Conservation (phyloP, 2,888 invertebrate species). For the Leptinotarsa tumamoca region DNA sequence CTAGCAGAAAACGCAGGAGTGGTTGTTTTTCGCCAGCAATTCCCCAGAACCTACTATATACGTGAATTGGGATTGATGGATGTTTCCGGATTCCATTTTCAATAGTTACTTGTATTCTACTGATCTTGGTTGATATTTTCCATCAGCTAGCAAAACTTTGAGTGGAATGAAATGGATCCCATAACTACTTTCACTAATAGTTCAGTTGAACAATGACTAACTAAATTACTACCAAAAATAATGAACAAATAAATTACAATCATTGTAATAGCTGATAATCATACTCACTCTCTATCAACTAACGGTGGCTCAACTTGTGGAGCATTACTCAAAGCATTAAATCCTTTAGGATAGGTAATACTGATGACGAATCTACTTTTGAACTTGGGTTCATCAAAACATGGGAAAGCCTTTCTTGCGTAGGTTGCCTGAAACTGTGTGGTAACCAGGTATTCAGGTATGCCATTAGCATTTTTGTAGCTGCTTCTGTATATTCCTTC, state of each 20-base stretch:
- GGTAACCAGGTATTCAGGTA: constrained; percentile 66
- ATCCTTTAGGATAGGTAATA: constrained; percentile 59
- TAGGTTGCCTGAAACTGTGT: constrained; percentile 79
- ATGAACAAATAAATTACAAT: too few relatives aligned
- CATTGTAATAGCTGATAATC: not conserved
- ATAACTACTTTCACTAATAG: too few relatives aligned
- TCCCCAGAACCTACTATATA: too few relatives aligned
- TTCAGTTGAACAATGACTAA: too few relatives aligned
- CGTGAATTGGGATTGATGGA: too few relatives aligned
- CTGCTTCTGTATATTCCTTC: constrained; percentile 69
- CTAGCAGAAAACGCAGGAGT: too few relatives aligned
- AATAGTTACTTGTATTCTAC: too few relatives aligned
- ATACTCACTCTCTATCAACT: constrained; percentile 28
- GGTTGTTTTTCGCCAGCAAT: too few relatives aligned
- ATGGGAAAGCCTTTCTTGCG: constrained; percentile 80
- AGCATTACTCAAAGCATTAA: constrained; percentile 51
- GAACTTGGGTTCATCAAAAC: constrained; percentile 77
- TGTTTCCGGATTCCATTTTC: too few relatives aligned
- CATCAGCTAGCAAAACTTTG: too few relatives aligned
- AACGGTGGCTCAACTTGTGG: constrained; percentile 6
- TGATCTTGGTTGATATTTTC: too few relatives aligned
- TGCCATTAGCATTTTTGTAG: constrained; percentile 59
- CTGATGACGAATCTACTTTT: constrained; percentile 65
- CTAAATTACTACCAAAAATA: not conserved
- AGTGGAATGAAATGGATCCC: too few relatives aligned